Percentiles rank a stretch among this genome's conserved stretches.
Conservation (phyloP, 2,113 vertebrate genomes). For the Rynchops niger region DNA sequence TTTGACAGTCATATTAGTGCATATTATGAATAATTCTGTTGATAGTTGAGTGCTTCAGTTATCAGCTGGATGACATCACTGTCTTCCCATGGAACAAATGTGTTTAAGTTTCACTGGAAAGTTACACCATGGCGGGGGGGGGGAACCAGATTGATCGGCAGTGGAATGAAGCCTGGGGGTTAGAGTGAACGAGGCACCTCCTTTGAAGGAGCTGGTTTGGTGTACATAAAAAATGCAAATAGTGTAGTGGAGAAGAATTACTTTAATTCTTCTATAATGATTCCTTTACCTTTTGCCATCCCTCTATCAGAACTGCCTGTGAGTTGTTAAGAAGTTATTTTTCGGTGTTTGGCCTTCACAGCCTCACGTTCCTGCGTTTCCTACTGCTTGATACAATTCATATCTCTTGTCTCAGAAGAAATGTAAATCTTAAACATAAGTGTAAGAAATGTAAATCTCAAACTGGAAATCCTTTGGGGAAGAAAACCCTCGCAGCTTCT, state of each 20-base stretch:
- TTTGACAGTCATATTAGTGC: not conserved
- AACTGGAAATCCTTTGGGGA: not conserved
- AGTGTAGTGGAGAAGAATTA: not conserved
- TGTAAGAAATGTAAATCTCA: not conserved
- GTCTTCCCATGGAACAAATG: not conserved
- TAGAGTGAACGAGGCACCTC: not conserved
- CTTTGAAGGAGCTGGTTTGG: not conserved
- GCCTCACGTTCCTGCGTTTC: not conserved
- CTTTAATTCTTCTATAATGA: not conserved
- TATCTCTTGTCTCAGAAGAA: not conserved
- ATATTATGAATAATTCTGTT: constrained; percentile 13
- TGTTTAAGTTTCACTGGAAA: not conserved
- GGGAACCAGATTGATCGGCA: not conserved
- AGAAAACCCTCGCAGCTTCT: not conserved
- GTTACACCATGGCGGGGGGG: not conserved
- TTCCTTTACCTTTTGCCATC: not conserved
- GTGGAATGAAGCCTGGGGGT: constrained; percentile 20
- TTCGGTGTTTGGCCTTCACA: not conserved
- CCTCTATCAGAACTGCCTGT: not conserved
- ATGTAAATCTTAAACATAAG: not conserved
- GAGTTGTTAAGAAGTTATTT: not conserved
- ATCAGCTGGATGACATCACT: not conserved
- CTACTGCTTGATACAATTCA: not conserved
- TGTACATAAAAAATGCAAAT: not conserved
- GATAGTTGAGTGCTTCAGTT: not conserved